phyloP scores from a whole-genome alignment of 2,888 invertebrate genomes.

The Taphrorychus bicolor region DNA sequence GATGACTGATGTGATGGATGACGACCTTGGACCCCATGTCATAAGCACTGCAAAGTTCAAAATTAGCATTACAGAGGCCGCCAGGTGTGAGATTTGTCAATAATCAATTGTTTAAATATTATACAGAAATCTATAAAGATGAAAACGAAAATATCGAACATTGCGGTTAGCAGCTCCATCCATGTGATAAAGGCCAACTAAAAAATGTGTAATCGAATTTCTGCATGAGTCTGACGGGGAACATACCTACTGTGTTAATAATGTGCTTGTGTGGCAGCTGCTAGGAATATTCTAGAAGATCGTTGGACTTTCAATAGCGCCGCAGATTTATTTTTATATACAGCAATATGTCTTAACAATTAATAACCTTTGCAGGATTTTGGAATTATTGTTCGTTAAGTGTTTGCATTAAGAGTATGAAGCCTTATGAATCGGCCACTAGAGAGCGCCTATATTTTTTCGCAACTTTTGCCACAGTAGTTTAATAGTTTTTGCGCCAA shows the following conservation, averaged over 20 bases:
- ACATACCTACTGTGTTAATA: neutral
- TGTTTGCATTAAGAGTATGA: slow-evolving; percentile 14
- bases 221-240: neutral
- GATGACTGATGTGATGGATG: too few species aligned
- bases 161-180: slow-evolving; percentile 17
- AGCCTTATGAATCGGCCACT: neutral
- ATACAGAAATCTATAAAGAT: too few species aligned
- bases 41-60: too few species aligned
- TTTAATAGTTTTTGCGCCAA: neutral
- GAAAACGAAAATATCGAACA: neutral
- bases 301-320: slow-evolving; percentile 15
- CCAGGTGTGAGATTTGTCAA: too few species aligned
- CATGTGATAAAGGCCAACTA: neutral
- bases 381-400: slow-evolving; percentile 17
- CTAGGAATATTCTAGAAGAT: slow-evolving; percentile 31
- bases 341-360: neutral
- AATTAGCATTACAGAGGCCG: too few species aligned
- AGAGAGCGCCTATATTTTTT: slow-evolving; percentile 11
- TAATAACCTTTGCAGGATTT: neutral
- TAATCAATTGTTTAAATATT: too few species aligned
- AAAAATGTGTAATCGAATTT: neutral
- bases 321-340: neutral
- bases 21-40: too few species aligned
- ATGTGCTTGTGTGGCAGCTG: slow-evolving; percentile 21
- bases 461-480: neutral